Base-by-base conservation (phyloP, 2,797 vertebrate genomes). In the Cossypha polioptera region DNA sequence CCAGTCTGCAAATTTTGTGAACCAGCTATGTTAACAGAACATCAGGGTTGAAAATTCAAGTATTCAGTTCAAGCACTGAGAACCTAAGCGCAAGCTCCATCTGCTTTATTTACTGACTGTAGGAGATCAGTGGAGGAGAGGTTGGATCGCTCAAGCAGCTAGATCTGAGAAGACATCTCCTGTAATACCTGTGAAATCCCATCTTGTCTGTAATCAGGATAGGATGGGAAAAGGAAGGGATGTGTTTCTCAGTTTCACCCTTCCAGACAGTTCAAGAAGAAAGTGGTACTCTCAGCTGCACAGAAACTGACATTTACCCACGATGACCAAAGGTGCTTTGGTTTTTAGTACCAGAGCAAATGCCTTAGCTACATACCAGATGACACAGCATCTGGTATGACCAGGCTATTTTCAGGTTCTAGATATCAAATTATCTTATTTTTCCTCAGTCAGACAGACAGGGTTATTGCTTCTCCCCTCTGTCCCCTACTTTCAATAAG, bases 401-500 rank as follows among this genome's bases (percentile, higher is more conserved):
- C 31, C 31, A 57, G n/a, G 54, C 25, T 59, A 85, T 65, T 65
- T 85, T 43, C 31, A 51, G 50, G 68, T 74, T 78, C 2, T 2
- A 77, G 67, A 93, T 13, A 87, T 11, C 33, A 11, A 40, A 54
- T 53, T 87, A 25, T 73, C 36, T 78, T 36, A 14, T 57, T 83
- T 59, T 80, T 63, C 47, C 68, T 48, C 33, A 79, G 47, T 51
- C n/a, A 73, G 66, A 80, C 35, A 85, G 0, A 0, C n/a, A 80
- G n/a, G 10, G 26, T 48, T 87, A 62, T n/a, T 92, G 72, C 68
- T 83, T 75, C 76, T 72, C 40, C 71, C 71, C 85, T 45, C 61
- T 82, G 53, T 40, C 83, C 65, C 47, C 40, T n/a, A 53, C 62
- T 68, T 88, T 31, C 73, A 67, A 35, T 21, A 75, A 59, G 58